Percentiles rank a stretch among this genome's conserved stretches.
Conservation (phyloP, 1,140 invertebrate genomes). For the Sminthurinus signatus region DNA sequence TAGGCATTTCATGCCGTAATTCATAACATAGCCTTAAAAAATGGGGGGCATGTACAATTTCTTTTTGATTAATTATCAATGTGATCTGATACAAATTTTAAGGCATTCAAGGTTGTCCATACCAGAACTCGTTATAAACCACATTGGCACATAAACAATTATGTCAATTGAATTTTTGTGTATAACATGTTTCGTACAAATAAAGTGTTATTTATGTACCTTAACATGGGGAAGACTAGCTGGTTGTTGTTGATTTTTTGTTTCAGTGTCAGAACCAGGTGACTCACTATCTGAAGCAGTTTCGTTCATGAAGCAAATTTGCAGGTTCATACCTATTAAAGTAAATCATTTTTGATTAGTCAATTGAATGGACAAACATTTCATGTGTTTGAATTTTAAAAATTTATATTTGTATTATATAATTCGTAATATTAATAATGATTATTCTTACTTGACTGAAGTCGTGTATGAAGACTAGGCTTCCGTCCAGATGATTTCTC, state of each 20-base stretch:
- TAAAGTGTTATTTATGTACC: no score
- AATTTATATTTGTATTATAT: not conserved
- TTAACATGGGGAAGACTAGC: conserved; percentile 36
- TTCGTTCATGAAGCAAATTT: conserved; percentile 94
- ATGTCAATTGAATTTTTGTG: no score
- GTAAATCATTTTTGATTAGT: conserved; percentile 18
- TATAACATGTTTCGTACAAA: no score
- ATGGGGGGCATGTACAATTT: no score
- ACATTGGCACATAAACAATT: no score
- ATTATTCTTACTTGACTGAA: conserved; percentile 66
- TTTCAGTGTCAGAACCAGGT: conserved; percentile 36
- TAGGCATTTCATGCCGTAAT: no score
- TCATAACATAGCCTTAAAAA: no score
- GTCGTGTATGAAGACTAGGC: conserved; percentile 75
- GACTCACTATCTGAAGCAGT: conserved; percentile 62
- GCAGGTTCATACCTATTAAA: conserved; percentile 73
- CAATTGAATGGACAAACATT: no score
- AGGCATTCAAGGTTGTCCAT: no score
- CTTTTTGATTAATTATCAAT: no score
- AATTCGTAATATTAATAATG: not conserved
- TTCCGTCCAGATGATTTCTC: conserved; percentile 63
- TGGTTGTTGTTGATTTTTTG: conserved; percentile 34
- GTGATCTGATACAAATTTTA: no score
- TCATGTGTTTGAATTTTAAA: not conserved
- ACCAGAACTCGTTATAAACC: no score